Percentiles rank a stretch among this genome's conserved stretches.
These are phyloP conservation scores for Polydrusus pterygomalis DNA, from an alignment of 2,888 invertebrate species.

Conservation along the genomic window DNA sequence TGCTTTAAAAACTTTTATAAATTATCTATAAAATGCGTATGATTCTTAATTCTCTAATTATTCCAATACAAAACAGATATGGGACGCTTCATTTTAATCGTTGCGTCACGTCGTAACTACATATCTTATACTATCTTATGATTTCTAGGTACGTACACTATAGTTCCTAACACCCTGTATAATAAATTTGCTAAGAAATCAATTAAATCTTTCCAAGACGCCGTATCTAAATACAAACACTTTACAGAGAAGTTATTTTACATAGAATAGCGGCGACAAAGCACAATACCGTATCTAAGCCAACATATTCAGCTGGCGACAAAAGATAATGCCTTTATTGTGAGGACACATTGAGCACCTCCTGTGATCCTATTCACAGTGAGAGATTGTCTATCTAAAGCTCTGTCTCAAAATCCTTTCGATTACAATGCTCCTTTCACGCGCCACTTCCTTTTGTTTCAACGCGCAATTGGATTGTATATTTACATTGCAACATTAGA, in stretches of 20 bases:
- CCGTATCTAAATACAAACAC: slow-evolving; percentile 32
- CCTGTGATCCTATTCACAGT: slow-evolving; percentile 71
- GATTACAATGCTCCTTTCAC: slow-evolving; percentile 70
- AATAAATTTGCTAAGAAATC: slow-evolving; percentile 38
- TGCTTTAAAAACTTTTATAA: too few relatives aligned
- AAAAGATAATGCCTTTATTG: slow-evolving; percentile 73
- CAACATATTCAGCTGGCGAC: slow-evolving; percentile 72
- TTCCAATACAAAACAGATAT: too few relatives aligned
- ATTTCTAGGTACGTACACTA: too few relatives aligned
- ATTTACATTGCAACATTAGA: slow-evolving; percentile 65
- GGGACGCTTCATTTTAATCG: too few relatives aligned
- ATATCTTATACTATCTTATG: too few relatives aligned
- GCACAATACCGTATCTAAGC: slow-evolving; percentile 66
- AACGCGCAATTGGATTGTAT: slow-evolving; percentile 65
- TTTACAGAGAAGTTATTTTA: slow-evolving; percentile 49
- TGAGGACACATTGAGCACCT: slow-evolving; percentile 71
- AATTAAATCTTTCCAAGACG: slow-evolving; percentile 30
- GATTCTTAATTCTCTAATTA: too few relatives aligned
- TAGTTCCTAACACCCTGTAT: neutral
- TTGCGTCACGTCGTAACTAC: too few relatives aligned
- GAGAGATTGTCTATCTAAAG: slow-evolving; percentile 67
- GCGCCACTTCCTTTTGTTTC: slow-evolving; percentile 71
- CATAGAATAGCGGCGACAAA: slow-evolving; percentile 52
- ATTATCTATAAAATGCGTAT: too few relatives aligned
- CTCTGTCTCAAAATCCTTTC: slow-evolving; percentile 67